A percentile compares a stretch with the other conserved stretches of the same genome.
Conservation (phyloP, 2,888 invertebrate species). For the Panzeria rudis region DNA sequence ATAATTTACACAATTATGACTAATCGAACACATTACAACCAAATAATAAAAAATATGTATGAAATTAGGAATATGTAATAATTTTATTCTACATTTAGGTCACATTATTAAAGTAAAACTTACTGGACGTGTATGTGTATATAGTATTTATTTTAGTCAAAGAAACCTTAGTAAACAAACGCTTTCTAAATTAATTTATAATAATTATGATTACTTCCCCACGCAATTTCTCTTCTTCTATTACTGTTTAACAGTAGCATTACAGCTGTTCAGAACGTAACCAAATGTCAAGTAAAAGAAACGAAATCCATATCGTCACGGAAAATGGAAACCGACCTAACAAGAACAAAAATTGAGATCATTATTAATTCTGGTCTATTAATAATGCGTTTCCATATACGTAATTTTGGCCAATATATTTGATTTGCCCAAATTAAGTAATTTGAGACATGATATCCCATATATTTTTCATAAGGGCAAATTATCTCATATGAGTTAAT, state of each 20-base stretch:
- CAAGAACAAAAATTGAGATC: too few species aligned
- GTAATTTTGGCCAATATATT: too few species aligned
- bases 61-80: conserved; percentile 10
- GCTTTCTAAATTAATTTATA: conserved; percentile 33
- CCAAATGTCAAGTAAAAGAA: conserved; percentile 2
- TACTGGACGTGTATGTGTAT: conserved; percentile 24
- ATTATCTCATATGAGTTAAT: too few species aligned
- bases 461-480: too few species aligned
- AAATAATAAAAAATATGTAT: neutral
- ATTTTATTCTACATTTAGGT: conserved; percentile 41
- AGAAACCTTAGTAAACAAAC: conserved; percentile 51
- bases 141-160: neutral
- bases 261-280: conserved; percentile 46
- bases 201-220: conserved; percentile 26
- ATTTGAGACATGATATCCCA: too few species aligned
- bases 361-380: too few species aligned
- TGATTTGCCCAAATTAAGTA: too few species aligned
- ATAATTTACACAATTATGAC: conserved; percentile 33
- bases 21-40: conserved; percentile 27
- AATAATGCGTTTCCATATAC: too few species aligned
- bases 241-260: neutral
- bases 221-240: conserved; percentile 26
- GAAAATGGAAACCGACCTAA: too few species aligned
- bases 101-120: conserved; percentile 28
- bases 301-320: neutral